Conservation (phyloP, 2,113 vertebrate species). For the Pelvicachromis taeniatus region DNA sequence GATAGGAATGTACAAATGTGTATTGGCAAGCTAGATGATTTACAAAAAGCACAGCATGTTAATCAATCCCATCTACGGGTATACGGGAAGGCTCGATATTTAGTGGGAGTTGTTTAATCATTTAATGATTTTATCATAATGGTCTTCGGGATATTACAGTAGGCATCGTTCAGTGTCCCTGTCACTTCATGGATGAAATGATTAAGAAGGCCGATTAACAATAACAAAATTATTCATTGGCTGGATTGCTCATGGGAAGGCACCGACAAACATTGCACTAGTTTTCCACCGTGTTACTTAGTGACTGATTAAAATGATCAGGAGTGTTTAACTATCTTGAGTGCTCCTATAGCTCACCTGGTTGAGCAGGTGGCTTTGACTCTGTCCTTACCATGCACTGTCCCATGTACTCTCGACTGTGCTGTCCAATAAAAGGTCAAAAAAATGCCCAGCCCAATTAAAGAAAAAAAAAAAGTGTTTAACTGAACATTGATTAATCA, state of each 20-base stretch:
- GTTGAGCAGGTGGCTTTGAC: neutral
- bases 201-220: neutral
- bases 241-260: neutral
- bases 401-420: neutral
- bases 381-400: neutral
- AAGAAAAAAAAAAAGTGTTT: neutral
- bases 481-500: neutral
- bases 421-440: neutral
- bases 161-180: neutral
- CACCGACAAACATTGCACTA: neutral
- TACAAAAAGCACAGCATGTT: neutral
- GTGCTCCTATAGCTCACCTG: neutral
- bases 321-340: neutral
- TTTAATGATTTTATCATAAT: neutral
- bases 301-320: neutral
- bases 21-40: neutral
- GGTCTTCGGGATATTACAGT: neutral
- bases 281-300: neutral
- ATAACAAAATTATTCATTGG: neutral
- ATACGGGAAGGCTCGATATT: neutral
- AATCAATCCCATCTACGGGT: neutral
- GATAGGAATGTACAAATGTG: neutral
- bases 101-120: neutral
- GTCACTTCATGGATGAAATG: neutral
- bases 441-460: neutral